Evolutionary conservation across 2,797 vertebrate genomes (phyloP).

Genomic region (Garrulus glandarius): DNA sequence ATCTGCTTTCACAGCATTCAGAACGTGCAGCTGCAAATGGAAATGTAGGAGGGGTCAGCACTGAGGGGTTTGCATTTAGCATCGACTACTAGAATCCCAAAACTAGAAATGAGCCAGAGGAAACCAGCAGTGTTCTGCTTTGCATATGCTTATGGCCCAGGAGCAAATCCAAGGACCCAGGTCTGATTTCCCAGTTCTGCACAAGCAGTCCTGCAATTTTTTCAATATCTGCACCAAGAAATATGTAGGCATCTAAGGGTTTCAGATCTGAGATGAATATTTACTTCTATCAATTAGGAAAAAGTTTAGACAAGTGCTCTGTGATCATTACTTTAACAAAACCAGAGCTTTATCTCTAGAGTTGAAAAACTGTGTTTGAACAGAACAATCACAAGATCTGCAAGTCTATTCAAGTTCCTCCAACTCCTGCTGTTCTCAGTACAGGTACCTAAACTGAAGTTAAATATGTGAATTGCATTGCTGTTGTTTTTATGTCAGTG

Average conservation of each 20-base stretch:
- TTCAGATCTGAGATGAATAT: not conserved
- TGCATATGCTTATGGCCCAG: not conserved
- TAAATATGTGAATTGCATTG: not conserved
- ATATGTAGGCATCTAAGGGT: not conserved
- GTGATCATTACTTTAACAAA: not conserved
- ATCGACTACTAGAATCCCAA: not conserved
- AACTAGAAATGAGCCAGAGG: not conserved
- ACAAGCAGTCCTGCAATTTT: not conserved
- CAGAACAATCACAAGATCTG: not conserved
- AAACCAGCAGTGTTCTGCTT: not conserved
- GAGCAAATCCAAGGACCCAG: not conserved
- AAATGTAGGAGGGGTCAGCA: not conserved
- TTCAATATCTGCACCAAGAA: not conserved
- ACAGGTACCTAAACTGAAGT: not conserved
- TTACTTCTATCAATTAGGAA: not conserved
- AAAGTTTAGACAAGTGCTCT: not conserved
- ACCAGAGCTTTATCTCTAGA: not conserved
- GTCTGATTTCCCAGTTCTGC: not conserved
- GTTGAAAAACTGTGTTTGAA: not conserved
- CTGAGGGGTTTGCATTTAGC: not conserved
- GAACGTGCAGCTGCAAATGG: not conserved
- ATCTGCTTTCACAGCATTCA: not conserved
- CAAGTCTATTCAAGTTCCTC: not conserved
- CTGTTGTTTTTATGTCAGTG: not conserved
- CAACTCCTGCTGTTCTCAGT: not conserved